These are phyloP conservation scores for Esox lucius DNA, from an alignment of 2,797 vertebrate genomes.

Conservation along the genomic window DNA sequence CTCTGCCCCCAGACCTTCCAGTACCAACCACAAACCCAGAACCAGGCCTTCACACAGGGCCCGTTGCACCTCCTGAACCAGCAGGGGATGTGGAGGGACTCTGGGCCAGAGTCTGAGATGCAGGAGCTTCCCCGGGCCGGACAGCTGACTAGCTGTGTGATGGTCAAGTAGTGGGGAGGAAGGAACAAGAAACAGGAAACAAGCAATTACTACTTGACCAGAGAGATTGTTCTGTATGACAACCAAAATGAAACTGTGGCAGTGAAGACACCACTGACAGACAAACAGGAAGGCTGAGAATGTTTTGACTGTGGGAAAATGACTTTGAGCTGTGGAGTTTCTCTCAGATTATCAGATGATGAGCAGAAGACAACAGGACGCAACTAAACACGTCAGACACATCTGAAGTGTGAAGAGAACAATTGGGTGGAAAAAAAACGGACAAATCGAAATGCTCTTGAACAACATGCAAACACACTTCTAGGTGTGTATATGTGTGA, in stretches of 20 bases:
- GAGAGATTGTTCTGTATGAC: slow-evolving; percentile 12
- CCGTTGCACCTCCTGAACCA: slow-evolving; percentile 63
- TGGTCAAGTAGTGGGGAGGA: slow-evolving; percentile 79
- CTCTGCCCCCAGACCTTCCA: slow-evolving; percentile 53
- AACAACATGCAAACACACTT: slow-evolving; percentile 25
- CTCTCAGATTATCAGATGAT: slow-evolving; percentile 10
- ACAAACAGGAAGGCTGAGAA: not conserved
- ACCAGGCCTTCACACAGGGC: slow-evolving; percentile 45
- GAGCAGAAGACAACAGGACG: slow-evolving; percentile 25
- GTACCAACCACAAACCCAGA: slow-evolving; percentile 53
- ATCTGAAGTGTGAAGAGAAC: not conserved
- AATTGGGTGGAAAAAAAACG: not conserved
- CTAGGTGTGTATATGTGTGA: slow-evolving; percentile 34
- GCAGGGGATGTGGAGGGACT: slow-evolving; percentile 73
- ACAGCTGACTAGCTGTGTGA: slow-evolving; percentile 83
- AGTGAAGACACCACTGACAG: not conserved
- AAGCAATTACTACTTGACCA: slow-evolving; percentile 4
- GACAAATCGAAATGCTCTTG: slow-evolving; percentile 32
- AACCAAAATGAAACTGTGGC: slow-evolving; percentile 9
- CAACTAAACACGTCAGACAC: not conserved
- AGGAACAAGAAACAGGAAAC: slow-evolving; percentile 6
- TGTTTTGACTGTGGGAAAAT: not conserved
- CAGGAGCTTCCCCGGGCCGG: slow-evolving; percentile 66
- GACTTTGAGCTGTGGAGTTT: not conserved
- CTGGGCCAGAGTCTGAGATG: slow-evolving; percentile 57